Conservation (phyloP, 2,888 invertebrate species). For the Sturmia bella region DNA sequence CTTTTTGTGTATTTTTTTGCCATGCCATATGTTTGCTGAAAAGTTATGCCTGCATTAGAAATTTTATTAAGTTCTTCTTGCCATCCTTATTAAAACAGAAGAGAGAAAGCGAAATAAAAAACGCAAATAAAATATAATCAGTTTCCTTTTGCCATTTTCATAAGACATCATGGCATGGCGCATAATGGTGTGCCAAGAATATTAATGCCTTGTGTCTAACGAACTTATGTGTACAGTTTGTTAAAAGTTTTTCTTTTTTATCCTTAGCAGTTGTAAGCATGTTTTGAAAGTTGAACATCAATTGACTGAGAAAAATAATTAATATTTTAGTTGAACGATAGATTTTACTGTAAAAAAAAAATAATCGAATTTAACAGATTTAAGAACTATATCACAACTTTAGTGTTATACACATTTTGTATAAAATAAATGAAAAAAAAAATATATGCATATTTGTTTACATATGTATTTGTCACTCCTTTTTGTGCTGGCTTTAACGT, state of each 20-base stretch:
- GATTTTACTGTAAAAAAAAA: background rate
- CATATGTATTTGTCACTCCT: no score
- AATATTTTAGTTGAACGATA: background rate
- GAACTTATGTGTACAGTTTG: background rate
- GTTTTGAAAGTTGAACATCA: conserved; percentile 13
- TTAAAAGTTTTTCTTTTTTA: conserved; percentile 8
- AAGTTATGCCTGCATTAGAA: no score
- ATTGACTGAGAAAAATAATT: background rate
- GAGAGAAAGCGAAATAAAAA: conserved; percentile 5
- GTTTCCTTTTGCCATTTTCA: background rate
- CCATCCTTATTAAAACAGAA: background rate
- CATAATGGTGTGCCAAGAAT: conserved; percentile 3
- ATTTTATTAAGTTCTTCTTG: conserved; percentile 3
- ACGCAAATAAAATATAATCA: conserved; percentile 21
- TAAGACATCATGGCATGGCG: conserved; percentile 17
- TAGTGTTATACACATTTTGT: background rate
- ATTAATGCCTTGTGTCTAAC: conserved; percentile 13
- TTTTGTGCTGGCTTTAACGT: no score
- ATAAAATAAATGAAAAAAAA: no score
- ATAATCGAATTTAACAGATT: background rate
- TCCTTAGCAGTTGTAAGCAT: background rate
- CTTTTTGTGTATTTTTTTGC: no score
- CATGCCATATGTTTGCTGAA: no score
- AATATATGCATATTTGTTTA: no score
- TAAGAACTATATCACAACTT: no score